Base-by-base conservation (phyloP, 2,888 invertebrate genomes). In the Melitaea athalia region DNA sequence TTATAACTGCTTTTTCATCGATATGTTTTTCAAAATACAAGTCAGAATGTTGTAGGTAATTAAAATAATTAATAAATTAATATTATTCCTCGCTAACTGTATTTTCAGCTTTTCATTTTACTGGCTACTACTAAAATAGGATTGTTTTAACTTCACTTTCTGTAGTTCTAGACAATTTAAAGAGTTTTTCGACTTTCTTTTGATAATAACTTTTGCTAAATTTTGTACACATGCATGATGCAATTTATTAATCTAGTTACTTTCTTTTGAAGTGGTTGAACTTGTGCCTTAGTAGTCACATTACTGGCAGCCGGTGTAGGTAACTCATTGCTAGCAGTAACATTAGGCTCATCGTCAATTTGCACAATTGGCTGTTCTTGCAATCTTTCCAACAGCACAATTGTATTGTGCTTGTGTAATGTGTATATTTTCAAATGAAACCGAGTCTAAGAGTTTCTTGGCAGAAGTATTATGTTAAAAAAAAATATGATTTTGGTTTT, bases 361-460 rank as follows among this genome's bases (percentile, higher is more conserved):
- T 15, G 33, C 15, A 14, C 0, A 6, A 15, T n/a, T 45, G 42
- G 57, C 3, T 52, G n/a, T n/a, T n/a, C n/a, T n/a, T n/a, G 49
- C 17, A 75, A 42, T 43, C 80, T 71, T 57, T 81, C 76, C 0
- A 83, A 15, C 0, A 81, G 33, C 0, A 83, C 83, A n/a, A 80
- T 68, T 3, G 82, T 80, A 63, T 77, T 24, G 63, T 80, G 78
- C 8, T 59, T 63, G 59, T 83, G 80, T 4, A 60, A 3, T 14
- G 14, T 14, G 14, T n/a, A n/a, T 14, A 38, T 57, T 15, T 33
- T 57, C 57, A 42, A 57, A 57, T 17, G 57, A 57, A 11, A 57
- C 42, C 15, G 38, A 42, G 15, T 57, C 57, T 10, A 57, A 42
- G 11, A 57, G 57, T 11, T 38, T 59, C 10, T 45, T 68, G 0